phyloP scores from a whole-genome alignment of 2,888 invertebrate species.

The Amblyjoppa fuscipennis region DNA sequence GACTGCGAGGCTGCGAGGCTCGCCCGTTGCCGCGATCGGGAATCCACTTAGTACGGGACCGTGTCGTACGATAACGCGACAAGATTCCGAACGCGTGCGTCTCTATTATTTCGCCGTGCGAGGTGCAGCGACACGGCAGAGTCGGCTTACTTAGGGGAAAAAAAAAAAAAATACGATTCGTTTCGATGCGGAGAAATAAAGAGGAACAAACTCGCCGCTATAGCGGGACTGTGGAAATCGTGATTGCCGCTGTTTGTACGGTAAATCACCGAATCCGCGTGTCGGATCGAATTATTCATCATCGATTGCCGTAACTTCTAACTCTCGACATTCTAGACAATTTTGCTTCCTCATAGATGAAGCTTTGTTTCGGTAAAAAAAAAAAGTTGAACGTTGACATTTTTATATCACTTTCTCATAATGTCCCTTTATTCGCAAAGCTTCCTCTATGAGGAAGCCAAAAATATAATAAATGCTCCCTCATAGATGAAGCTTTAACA shows the following conservation, averaged over 20 bases:
- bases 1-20: constrained; percentile 23
- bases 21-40: constrained; percentile 54
- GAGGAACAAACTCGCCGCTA: constrained; percentile 4
- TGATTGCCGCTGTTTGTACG: constrained; percentile 3
- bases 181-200: background rate
- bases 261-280: background rate
- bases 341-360: too few relatives aligned
- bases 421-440: too few relatives aligned
- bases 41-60: constrained; percentile 66
- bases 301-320: too few relatives aligned
- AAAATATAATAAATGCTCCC: too few relatives aligned
- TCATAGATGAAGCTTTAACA: too few relatives aligned
- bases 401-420: too few relatives aligned
- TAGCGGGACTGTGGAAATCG: background rate
- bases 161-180: background rate
- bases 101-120: constrained; percentile 65
- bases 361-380: too few relatives aligned
- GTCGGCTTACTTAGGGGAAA: constrained; percentile 5
- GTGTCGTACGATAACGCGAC: constrained; percentile 73
- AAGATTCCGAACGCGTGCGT: constrained; percentile 66
- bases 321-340: too few relatives aligned
- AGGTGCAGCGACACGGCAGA: constrained; percentile 44
- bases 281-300: too few relatives aligned
- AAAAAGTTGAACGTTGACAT: too few relatives aligned
- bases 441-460: too few relatives aligned